Evolutionary conservation across 2,797 vertebrate species (phyloP), one percentile per base, ranked within the genome.

Genomic region (Eurystomus glaucurus): DNA sequence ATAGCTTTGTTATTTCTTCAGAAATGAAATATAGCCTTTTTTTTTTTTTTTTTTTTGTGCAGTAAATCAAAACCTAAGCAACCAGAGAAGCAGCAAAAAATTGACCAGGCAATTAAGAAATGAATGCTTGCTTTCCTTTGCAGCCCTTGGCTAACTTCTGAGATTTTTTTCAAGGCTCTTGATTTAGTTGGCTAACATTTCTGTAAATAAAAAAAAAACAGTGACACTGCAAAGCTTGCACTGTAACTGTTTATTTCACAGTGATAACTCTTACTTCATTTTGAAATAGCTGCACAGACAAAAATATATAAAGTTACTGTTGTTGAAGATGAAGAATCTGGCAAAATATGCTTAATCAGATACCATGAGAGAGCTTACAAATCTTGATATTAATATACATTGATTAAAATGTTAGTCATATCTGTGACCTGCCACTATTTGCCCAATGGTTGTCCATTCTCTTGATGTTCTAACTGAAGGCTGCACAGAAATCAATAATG

Each of bases 211-310:
- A 80, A 10, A 4, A 41, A 43, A 54, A 71, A 62, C 43, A 41
- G 21, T 64, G 39, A 82, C 80, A 64, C n/a, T n/a, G 4, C 0
- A 15, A 8, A 10, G 5, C 95, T 81, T 76, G 21, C 19, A 54
- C 84, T 96, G 91, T 72, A 85, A 57, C 70, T 77, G 33, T 41
- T 82, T 78, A 20, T 82, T 93, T 80, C 54, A 64, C n/a, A 64
- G 28, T 52, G 35, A 80, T 28, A 77, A 54, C 8, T 60, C 3
- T 55, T 79, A n/a, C 8, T 92, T 92, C 3, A 46, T 86, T 88
- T 80, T 91, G 16, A 90, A 94, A 82, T 35, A 68, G 21, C 21
- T 76, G 25, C 10, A 7, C 11, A 45, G 37, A 64, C 10, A 50
- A 28, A 91, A 78, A 70, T 50, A 26, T 54, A 41, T 19, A 75